Conservation (phyloP, 1,140 invertebrate species). For the Alviniconcha marisindica region DNA sequence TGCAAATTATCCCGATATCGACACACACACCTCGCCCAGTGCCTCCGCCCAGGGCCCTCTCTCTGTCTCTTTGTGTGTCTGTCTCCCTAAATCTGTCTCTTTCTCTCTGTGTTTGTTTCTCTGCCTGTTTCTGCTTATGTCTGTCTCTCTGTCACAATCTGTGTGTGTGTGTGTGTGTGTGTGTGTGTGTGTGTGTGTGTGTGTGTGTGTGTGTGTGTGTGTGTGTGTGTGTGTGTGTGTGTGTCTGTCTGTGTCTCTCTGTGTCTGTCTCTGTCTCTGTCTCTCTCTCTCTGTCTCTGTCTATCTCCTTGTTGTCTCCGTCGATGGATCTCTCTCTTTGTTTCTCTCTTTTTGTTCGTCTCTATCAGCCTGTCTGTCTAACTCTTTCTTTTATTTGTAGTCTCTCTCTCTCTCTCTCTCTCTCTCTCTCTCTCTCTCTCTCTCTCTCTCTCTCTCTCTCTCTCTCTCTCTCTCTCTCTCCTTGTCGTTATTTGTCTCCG, state of each 20-base stretch:
- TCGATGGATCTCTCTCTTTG: constrained; percentile 23
- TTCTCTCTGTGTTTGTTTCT: background rate
- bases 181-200: constrained; percentile 25
- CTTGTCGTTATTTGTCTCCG: background rate
- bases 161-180: background rate
- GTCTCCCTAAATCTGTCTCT: background rate
- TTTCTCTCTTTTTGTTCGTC: constrained; percentile 22
- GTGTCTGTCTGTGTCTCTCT: background rate
- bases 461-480: constrained; percentile 31
- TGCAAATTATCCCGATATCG: too few species aligned
- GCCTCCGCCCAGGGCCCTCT: too few species aligned
- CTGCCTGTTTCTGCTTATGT: background rate
- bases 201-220: constrained; percentile 30
- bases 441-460: constrained; percentile 38
- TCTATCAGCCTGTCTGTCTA: constrained; percentile 33
- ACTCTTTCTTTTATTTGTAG: background rate
- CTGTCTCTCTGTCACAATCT: background rate
- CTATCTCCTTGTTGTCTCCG: constrained; percentile 27
- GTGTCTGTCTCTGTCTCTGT: constrained; percentile 30
- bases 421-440: constrained; percentile 35
- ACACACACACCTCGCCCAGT: too few species aligned
- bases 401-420: background rate
- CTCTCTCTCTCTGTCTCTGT: constrained; percentile 26
- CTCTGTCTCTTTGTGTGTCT: constrained; percentile 14
- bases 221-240: background rate